phyloP scores from a whole-genome alignment of 2,888 invertebrate species.

The Acleris emargana region DNA sequence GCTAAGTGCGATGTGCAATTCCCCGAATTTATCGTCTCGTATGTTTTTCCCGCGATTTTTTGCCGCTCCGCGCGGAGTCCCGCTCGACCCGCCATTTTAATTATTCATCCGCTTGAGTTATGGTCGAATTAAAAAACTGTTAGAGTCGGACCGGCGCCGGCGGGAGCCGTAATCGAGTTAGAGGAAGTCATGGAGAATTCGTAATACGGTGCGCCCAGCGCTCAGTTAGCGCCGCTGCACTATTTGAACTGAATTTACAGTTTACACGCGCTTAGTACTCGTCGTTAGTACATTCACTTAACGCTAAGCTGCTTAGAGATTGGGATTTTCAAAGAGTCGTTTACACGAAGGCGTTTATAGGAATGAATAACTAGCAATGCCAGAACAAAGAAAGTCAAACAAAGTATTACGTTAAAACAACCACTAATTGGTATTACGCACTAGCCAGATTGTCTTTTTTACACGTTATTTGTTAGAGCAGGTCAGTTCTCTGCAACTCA shows the following conservation, averaged over 20 bases:
- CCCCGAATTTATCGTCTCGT: conserved; percentile 72
- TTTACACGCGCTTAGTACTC: too few species aligned
- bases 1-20: conserved; percentile 80
- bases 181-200: conserved; percentile 77
- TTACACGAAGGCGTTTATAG: too few species aligned
- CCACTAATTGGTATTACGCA: too few species aligned
- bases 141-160: conserved; percentile 80
- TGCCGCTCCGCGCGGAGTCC: conserved; percentile 71
- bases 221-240: conserved; percentile 13
- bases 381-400: too few species aligned
- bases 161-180: conserved; percentile 79
- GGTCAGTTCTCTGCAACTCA: too few species aligned
- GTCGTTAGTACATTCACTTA: too few species aligned
- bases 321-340: too few species aligned
- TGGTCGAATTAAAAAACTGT: conserved; percentile 85
- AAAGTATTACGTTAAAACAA: too few species aligned
- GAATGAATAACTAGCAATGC: too few species aligned
- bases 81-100: conserved; percentile 78
- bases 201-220: conserved; percentile 54
- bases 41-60: conserved; percentile 66
- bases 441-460: too few species aligned
- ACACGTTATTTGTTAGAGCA: too few species aligned
- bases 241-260: conserved; percentile 13
- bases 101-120: conserved; percentile 84
- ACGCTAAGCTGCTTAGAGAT: too few species aligned